Evolutionary conservation across 2,797 vertebrate genomes (phyloP).

Genomic region (Zalophus californianus): DNA sequence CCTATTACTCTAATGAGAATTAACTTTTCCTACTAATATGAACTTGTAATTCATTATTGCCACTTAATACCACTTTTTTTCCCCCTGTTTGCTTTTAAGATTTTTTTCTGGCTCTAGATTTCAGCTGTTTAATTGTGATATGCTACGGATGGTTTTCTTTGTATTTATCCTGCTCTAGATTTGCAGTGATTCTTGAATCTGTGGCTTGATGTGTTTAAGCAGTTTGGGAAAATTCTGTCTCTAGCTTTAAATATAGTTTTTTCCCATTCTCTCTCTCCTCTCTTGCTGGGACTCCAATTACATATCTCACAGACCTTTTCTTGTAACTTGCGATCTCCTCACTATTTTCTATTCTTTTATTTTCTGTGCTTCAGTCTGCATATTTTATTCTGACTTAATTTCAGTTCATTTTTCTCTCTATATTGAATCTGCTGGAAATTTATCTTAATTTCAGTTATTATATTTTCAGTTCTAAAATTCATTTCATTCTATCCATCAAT

Average conservation of each 20-base stretch:
- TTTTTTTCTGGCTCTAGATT: neutral
- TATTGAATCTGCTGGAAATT: neutral
- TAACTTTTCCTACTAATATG: neutral
- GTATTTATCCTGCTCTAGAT: neutral
- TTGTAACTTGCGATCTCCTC: neutral
- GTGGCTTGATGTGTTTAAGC: neutral
- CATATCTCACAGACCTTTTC: neutral
- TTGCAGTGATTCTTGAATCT: neutral
- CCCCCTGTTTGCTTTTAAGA: neutral
- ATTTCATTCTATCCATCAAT: neutral
- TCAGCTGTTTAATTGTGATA: neutral
- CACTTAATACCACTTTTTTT: neutral
- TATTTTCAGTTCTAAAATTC: neutral
- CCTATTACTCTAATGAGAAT: neutral
- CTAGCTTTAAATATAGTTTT: neutral
- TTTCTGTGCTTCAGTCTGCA: neutral
- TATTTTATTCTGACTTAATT: slow-evolving; percentile 2
- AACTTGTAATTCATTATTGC: neutral
- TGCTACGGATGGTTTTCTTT: neutral
- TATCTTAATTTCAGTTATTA: slow-evolving; percentile 5
- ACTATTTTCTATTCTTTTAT: neutral
- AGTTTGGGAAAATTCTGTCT: neutral
- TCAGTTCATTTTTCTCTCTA: neutral
- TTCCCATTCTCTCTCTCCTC: neutral
- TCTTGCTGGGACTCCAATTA: neutral